Conservation (phyloP, 2,113 vertebrate species). For the Rhegmatorhina hoffmannsi region DNA sequence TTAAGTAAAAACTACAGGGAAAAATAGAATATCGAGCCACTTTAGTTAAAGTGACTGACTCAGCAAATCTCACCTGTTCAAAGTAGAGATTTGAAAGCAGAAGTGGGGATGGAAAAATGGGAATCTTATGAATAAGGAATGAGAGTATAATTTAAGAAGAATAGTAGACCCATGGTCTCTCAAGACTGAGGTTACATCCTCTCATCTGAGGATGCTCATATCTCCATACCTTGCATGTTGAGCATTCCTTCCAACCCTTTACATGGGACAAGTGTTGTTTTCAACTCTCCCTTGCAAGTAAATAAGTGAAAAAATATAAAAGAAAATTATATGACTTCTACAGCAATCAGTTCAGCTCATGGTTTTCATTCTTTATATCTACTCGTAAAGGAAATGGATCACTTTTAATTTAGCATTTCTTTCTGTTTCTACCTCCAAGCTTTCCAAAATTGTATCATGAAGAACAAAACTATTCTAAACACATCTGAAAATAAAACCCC, state of each 20-base stretch:
- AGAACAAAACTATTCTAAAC: not conserved
- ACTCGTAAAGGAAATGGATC: not conserved
- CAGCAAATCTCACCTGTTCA: not conserved
- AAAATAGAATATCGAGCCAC: not conserved
- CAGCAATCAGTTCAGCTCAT: not conserved
- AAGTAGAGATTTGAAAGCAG: not conserved
- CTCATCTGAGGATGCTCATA: not conserved
- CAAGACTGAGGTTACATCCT: not conserved
- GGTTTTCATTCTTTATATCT: not conserved
- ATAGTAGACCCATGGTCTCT: not conserved
- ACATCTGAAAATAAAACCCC: not conserved
- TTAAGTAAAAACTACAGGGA: not conserved
- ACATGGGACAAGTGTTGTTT: not conserved
- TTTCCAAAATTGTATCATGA: not conserved
- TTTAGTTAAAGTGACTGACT: not conserved
- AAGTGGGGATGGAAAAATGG: not conserved
- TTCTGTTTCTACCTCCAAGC: not conserved
- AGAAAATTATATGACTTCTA: not conserved
- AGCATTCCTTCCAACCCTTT: not conserved
- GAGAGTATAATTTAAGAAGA: conserved; percentile 9
- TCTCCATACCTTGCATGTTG: rapidly evolving
- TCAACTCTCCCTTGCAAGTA: not conserved
- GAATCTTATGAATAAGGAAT: conserved; percentile 42
- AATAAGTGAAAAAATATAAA: not conserved
- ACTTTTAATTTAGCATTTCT: not conserved